Evolutionary conservation across 2,888 invertebrate genomes (phyloP).

Genomic region (Noctua janthe): DNA sequence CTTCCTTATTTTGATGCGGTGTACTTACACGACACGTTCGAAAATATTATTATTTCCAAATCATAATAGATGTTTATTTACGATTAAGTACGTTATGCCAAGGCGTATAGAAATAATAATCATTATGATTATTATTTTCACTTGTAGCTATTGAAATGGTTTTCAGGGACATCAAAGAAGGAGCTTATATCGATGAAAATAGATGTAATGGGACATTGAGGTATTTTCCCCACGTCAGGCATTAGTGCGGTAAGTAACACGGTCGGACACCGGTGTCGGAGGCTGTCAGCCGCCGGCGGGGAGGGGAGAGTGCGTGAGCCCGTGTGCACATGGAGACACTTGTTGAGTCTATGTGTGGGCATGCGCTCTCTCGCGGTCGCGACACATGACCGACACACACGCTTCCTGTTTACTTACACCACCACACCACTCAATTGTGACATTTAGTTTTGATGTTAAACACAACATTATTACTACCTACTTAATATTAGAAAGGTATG

Average conservation of each 20-base stretch:
- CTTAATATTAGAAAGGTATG: constrained; percentile 14
- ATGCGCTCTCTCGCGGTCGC: constrained; percentile 73
- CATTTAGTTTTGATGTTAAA: constrained; percentile 34
- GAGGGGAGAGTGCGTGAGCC: constrained; percentile 50
- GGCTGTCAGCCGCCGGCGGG: constrained; percentile 37
- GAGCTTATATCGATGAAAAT: constrained; percentile 36
- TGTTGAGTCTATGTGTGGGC: constrained; percentile 84
- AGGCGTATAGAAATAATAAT: constrained; percentile 26
- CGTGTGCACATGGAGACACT: constrained; percentile 86
- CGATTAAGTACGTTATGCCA: constrained; percentile 12
- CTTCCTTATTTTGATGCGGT: constrained; percentile 28
- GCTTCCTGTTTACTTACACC: constrained; percentile 50
- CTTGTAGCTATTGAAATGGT: constrained; percentile 31
- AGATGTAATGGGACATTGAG: constrained; percentile 38
- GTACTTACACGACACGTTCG: constrained; percentile 4
- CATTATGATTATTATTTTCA: constrained; percentile 30
- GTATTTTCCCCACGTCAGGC: constrained; percentile 55
- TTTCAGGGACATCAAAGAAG: constrained; percentile 34
- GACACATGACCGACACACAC: constrained; percentile 61
- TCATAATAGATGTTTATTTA: constrained; percentile 31
- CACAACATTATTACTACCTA: constrained; percentile 30
- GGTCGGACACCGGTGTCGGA: constrained; percentile 69
- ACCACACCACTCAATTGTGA: constrained; percentile 33
- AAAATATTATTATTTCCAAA: constrained; percentile 28
- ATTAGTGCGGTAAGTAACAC: constrained; percentile 65